Evolutionary conservation across 2,888 invertebrate species (phyloP), one percentile per base, ranked within the genome.

Genomic region (Tricholauxania praeusta): DNA sequence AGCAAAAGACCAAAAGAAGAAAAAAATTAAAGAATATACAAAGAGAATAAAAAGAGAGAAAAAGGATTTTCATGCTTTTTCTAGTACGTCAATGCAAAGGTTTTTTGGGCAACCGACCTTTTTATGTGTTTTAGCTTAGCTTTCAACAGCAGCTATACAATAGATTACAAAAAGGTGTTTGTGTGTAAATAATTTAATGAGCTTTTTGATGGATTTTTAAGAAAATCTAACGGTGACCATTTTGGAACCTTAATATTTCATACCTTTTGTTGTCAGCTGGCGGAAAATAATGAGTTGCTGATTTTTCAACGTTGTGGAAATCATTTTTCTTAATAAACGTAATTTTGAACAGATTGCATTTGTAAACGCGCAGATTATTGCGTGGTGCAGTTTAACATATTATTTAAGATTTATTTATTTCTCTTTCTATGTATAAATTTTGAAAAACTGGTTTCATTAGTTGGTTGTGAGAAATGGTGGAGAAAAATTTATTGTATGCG

Each of bases 151-250:
- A 39, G 10, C 39, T 39, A 39, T 10, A 39, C 39, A 39, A 39
- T 39, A 39, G 39, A 57, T 57, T 22, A 28, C 22, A n/a, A 57
- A 67, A 39, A 62, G 70, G 70, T 53, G 28, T 70, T 70, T 70
- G 63, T 52, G 62, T 62, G 63, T 47, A 70, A 62, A 70, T 70
- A 51, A 62, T 70, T 63, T 62, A 70, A 70, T 63, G 53, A 63
- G 62, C 62, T 60, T 52, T 3, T 39, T 67, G 67, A 55, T 67
- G 67, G 57, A 55, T 67, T 39, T 32, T 53, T 51, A 67, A 28
- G 10, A 14, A 47, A 19, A 63, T 47, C 47, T 19, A 63, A 48
- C 15, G 48, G 12, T 47, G 48, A 17, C n/a, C 63, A 63, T 63
- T 63, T 63, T 63, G 39, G 39, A 14, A 1, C 12, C 14, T 28